Evolutionary conservation across 2,888 invertebrate genomes (phyloP).

Genomic region (Cerceris ruficornis): DNA sequence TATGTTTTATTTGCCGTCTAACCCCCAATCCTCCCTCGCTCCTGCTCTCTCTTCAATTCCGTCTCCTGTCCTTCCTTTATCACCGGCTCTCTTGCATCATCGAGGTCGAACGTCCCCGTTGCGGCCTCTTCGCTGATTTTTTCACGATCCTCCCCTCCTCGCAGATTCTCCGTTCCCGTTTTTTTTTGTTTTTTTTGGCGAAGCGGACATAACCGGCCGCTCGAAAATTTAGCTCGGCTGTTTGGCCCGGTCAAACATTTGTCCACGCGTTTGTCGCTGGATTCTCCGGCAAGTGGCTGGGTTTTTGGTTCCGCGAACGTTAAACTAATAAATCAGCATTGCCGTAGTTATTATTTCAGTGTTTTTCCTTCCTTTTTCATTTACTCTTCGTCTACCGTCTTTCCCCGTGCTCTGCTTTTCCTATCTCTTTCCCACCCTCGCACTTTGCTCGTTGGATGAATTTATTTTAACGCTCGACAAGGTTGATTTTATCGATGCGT

Average conservation of each 20-base stretch:
- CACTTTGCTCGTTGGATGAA: neutral
- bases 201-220: constrained; percentile 51
- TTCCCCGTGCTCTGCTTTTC: neutral
- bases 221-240: constrained; percentile 70
- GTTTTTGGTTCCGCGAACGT: constrained; percentile 64
- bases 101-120: constrained; percentile 22
- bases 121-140: constrained; percentile 40
- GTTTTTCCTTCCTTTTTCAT: constrained; percentile 24
- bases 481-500: too few species aligned
- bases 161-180: neutral
- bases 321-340: constrained; percentile 69
- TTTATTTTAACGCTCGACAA: too few species aligned
- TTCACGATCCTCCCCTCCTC: constrained; percentile 14
- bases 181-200: constrained; percentile 36
- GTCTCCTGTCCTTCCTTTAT: constrained; percentile 4
- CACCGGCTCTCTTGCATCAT: constrained; percentile 10
- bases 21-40: constrained; percentile 22
- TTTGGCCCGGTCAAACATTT: constrained; percentile 71
- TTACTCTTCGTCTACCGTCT: neutral
- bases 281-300: constrained; percentile 51
- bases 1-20: constrained; percentile 75
- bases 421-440: neutral
- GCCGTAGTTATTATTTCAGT: constrained; percentile 62
- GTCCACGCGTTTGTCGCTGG: constrained; percentile 58
- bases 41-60: constrained; percentile 7